Percentiles rank a stretch among this genome's conserved stretches.
phyloP scores from a whole-genome alignment of 2,888 invertebrate genomes.

The Trypoxylon attenuatum region DNA sequence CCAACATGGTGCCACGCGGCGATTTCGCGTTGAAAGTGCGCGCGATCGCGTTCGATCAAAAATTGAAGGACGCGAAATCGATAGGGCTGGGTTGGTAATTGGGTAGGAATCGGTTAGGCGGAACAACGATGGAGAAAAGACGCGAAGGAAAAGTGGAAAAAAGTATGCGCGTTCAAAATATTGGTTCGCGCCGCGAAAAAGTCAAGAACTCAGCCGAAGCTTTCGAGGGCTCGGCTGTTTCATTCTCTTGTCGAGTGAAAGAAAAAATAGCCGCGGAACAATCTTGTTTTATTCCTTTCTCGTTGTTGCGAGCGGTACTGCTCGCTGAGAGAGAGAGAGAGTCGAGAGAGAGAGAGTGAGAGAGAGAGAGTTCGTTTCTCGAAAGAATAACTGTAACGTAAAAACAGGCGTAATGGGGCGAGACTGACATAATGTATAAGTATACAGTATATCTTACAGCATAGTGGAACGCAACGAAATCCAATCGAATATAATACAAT shows the following conservation, averaged over 20 bases:
- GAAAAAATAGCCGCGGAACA: too few relatives aligned
- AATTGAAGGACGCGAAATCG: constrained; percentile 30
- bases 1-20: constrained; percentile 50
- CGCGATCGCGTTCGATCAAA: constrained; percentile 33
- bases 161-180: constrained; percentile 62
- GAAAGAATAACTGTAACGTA: constrained; percentile 44
- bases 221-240: constrained; percentile 1
- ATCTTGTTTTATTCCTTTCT: constrained; percentile 17
- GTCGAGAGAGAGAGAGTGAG: too few relatives aligned
- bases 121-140: constrained; percentile 28
- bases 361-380: constrained; percentile 53
- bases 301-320: constrained; percentile 31
- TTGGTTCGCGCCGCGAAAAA: constrained; percentile 55
- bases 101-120: constrained; percentile 40
- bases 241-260: too few relatives aligned
- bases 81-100: constrained; percentile 34
- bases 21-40: constrained; percentile 19
- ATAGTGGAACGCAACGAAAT: constrained; percentile 28
- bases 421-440: constrained; percentile 30
- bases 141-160: constrained; percentile 44
- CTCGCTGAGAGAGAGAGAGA: not conserved
- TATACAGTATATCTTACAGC: constrained; percentile 26
- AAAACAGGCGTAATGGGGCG: constrained; percentile 39
- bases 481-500: constrained; percentile 16
- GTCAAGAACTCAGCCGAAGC: constrained; percentile 18